phyloP scores from a whole-genome alignment of 2,113 vertebrate genomes.

The Canis aureus region DNA sequence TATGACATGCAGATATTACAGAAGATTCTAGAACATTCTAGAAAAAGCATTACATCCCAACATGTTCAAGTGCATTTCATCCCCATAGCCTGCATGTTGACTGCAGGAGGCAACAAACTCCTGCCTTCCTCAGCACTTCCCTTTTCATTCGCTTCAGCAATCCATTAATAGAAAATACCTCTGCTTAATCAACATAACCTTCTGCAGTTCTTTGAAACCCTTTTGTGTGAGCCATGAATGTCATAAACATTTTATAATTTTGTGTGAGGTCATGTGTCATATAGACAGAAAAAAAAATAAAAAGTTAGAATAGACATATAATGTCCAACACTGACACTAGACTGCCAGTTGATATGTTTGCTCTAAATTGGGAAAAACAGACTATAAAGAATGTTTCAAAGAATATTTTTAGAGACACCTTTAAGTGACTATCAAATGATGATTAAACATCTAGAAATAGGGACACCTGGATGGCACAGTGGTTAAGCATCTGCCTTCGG shows the following conservation, averaged over 20 bases:
- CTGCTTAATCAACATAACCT: conserved; percentile 82
- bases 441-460: neutral
- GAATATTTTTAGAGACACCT: conserved; percentile 39
- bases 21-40: conserved; percentile 69
- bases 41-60: conserved; percentile 65
- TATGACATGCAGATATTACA: conserved; percentile 58
- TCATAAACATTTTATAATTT: conserved; percentile 81
- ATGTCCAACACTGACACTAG: neutral
- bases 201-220: conserved; percentile 79
- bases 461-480: too few relatives aligned
- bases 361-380: neutral
- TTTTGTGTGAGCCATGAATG: conserved; percentile 80
- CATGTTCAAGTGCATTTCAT: conserved; percentile 60
- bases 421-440: neutral
- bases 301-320: conserved; percentile 41
- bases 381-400: conserved; percentile 41
- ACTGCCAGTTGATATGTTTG: conserved; percentile 15
- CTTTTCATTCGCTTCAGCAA: conserved; percentile 73
- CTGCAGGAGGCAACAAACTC: conserved; percentile 46
- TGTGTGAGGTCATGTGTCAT: conserved; percentile 64
- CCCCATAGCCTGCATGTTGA: conserved; percentile 65
- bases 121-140: neutral
- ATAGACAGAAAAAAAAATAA: conserved; percentile 81
- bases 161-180: conserved; percentile 78
- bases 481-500: too few relatives aligned